These are phyloP conservation scores for Eupristina koningsbergeri DNA, from an alignment of 1,140 invertebrate genomes.

Conservation along the genomic window DNA sequence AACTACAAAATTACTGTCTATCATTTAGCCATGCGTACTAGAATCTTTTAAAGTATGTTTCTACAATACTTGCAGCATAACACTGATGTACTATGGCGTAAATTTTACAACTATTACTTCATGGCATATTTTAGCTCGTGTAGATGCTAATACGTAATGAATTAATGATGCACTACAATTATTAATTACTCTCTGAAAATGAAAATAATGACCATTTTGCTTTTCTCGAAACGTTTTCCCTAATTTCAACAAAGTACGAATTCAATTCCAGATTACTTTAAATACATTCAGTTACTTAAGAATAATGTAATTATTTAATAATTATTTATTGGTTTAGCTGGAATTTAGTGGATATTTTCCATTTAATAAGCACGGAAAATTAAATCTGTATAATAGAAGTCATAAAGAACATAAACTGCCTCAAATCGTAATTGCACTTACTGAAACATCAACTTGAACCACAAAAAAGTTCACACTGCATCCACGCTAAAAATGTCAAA, in stretches of 20 bases:
- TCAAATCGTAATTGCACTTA: neutral
- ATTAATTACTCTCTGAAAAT: neutral
- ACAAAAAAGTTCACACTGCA: neutral
- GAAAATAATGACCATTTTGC: neutral
- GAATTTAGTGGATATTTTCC: neutral
- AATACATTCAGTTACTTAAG: neutral
- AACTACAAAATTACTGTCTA: neutral
- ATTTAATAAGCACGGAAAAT: neutral
- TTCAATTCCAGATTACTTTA: neutral
- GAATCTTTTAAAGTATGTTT: neutral
- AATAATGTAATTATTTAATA: too few species aligned
- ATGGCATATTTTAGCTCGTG: neutral
- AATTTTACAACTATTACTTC: conserved; percentile 14
- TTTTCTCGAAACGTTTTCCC: neutral
- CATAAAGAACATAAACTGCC: too few species aligned
- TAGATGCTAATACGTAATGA: neutral
- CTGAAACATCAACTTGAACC: neutral
- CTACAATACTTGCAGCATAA: neutral
- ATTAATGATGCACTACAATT: neutral
- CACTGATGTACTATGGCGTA: neutral
- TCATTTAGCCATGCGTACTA: neutral
- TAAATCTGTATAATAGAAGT: too few species aligned
- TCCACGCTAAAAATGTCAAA: neutral
- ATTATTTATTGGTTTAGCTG: neutral
- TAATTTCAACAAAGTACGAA: neutral